These are phyloP conservation scores for Drosophila histrio DNA, from an alignment of 2,888 invertebrate genomes.

Conservation along the genomic window DNA sequence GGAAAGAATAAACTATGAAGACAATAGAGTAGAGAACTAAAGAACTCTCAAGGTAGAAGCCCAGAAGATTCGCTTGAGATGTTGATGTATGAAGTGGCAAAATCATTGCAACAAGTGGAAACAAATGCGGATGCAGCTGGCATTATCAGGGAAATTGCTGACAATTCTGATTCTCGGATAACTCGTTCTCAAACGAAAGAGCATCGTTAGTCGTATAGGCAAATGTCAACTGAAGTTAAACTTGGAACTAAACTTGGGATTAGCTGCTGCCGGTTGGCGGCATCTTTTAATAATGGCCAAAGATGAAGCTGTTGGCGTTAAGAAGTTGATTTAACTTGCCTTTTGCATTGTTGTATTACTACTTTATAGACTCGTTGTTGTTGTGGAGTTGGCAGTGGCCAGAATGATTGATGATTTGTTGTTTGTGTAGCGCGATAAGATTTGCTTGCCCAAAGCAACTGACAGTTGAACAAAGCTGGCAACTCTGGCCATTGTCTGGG, in stretches of 20 bases:
- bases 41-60: neutral
- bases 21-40: neutral
- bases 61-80: conserved; percentile 16
- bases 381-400: conserved; percentile 14
- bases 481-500: conserved; percentile 63
- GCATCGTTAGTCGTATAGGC: conserved; percentile 5
- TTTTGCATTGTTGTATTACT: conserved; percentile 37
- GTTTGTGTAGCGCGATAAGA: conserved; percentile 59
- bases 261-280: conserved; percentile 6
- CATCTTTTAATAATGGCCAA: conserved; percentile 19
- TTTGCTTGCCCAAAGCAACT: conserved; percentile 28
- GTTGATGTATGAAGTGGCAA: conserved; percentile 75
- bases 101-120: conserved; percentile 60
- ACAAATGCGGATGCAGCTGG: conserved; percentile 23
- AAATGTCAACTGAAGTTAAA: conserved; percentile 3
- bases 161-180: neutral
- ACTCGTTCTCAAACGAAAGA: neutral
- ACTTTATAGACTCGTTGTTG: neutral
- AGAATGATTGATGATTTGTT: conserved; percentile 67
- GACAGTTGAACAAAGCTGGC: conserved; percentile 41
- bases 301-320: conserved; percentile 70
- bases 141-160: conserved; percentile 16
- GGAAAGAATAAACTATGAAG: neutral
- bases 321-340: conserved; percentile 65
- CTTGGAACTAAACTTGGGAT: neutral